Evolutionary conservation across 1,140 invertebrate genomes (phyloP).

Genomic region (Eufriesea mexicana): DNA sequence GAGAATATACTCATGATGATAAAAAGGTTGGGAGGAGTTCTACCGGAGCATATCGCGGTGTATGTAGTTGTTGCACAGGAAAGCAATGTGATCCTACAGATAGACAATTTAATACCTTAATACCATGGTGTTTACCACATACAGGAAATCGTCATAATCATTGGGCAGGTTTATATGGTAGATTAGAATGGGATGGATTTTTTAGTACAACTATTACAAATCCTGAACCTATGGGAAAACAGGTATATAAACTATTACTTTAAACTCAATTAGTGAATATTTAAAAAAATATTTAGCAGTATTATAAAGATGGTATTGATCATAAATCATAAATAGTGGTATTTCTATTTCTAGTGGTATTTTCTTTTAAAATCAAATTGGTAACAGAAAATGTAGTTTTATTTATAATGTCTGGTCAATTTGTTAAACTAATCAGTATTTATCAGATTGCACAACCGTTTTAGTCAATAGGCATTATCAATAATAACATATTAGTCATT

Average conservation of each 20-base stretch:
- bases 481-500: too few relatives aligned
- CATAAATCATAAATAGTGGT: too few relatives aligned
- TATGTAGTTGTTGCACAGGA: conserved; percentile 89
- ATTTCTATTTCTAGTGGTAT: too few relatives aligned
- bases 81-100: conserved; percentile 87
- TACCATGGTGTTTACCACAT: conserved; percentile 95
- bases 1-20: conserved; percentile 88
- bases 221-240: conserved; percentile 95
- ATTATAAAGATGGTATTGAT: too few relatives aligned
- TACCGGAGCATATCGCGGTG: conserved; percentile 87
- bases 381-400: too few relatives aligned
- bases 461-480: too few relatives aligned
- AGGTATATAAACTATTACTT: conserved; percentile 80
- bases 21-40: conserved; percentile 86
- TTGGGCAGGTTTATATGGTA: conserved; percentile 89
- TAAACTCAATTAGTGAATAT: not conserved
- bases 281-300: too few relatives aligned
- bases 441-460: too few relatives aligned
- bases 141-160: conserved; percentile 93
- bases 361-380: too few relatives aligned
- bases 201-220: conserved; percentile 94
- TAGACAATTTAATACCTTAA: conserved; percentile 92
- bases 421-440: too few relatives aligned
- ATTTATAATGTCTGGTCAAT: too few relatives aligned
- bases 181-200: conserved; percentile 93